These are phyloP conservation scores for Lerista edwardsae DNA, from an alignment of 2,797 vertebrate genomes.

Conservation along the genomic window DNA sequence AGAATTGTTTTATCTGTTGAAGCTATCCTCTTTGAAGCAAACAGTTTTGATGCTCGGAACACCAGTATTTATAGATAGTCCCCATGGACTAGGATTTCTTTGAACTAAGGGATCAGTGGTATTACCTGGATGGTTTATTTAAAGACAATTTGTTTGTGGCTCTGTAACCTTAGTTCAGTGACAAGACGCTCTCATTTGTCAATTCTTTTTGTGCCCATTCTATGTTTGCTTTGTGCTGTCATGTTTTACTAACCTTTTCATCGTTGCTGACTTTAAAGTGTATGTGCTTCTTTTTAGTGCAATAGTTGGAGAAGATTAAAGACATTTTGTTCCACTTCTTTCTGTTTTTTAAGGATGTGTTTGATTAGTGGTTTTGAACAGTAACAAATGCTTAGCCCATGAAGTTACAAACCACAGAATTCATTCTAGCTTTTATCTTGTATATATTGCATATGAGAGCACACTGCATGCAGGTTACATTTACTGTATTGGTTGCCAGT, in stretches of 20 bases:
- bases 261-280: constrained; percentile 34
- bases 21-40: constrained; percentile 56
- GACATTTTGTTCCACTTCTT: constrained; percentile 46
- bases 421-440: not conserved
- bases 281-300: constrained; percentile 37
- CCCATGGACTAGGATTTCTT: constrained; percentile 50
- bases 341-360: constrained; percentile 56
- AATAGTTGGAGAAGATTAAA: constrained; percentile 47
- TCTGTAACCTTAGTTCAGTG: constrained; percentile 46
- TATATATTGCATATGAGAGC: not conserved
- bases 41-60: constrained; percentile 58
- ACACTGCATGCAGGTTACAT: not conserved
- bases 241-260: constrained; percentile 13
- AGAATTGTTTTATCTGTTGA: constrained; percentile 51
- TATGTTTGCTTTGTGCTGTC: constrained; percentile 39
- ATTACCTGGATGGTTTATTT: constrained; percentile 55
- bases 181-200: constrained; percentile 42
- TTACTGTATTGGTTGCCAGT: too few relatives aligned
- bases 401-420: not conserved
- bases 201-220: constrained; percentile 49
- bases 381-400: not conserved
- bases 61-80: constrained; percentile 54
- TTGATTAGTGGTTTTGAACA: constrained; percentile 11
- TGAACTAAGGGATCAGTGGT: constrained; percentile 61
- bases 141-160: constrained; percentile 61